phyloP scores from a whole-genome alignment of 1,140 invertebrate genomes.

The Drosophila mojavensis region DNA sequence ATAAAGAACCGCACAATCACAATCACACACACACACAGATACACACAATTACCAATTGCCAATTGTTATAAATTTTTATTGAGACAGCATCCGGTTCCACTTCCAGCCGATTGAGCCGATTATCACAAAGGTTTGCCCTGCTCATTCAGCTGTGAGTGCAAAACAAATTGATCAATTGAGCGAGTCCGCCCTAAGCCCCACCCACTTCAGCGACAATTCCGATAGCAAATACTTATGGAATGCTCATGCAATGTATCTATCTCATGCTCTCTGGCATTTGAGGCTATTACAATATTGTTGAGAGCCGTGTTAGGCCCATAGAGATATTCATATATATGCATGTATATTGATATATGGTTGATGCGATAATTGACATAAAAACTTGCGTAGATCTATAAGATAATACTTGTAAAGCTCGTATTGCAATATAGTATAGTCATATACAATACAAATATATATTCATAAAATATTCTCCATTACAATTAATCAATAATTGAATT shows the following conservation, averaged over 20 bases:
- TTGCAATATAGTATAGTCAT: too few species aligned
- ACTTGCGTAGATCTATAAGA: too few species aligned
- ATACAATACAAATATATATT: too few species aligned
- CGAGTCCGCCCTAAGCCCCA: background rate
- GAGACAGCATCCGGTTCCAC: conserved; percentile 47
- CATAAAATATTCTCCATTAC: too few species aligned
- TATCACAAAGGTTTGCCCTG: conserved; percentile 27
- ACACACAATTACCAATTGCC: conserved; percentile 29
- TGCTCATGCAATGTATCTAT: background rate
- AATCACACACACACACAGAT: background rate
- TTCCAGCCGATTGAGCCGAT: conserved; percentile 46
- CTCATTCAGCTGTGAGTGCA: conserved; percentile 44
- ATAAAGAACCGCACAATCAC: background rate
- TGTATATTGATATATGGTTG: too few species aligned
- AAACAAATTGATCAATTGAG: conserved; percentile 48
- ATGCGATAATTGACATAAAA: too few species aligned
- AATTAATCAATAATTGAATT: too few species aligned
- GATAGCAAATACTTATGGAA: conserved; percentile 1
- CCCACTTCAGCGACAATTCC: background rate
- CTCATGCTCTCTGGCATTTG: too few species aligned
- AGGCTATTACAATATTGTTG: too few species aligned
- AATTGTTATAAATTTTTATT: conserved; percentile 26
- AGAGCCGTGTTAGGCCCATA: too few species aligned
- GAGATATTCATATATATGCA: too few species aligned
- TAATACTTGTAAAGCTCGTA: too few species aligned